phyloP scores from a whole-genome alignment of 2,888 invertebrate species.

The Dolichopus griseipennis region DNA sequence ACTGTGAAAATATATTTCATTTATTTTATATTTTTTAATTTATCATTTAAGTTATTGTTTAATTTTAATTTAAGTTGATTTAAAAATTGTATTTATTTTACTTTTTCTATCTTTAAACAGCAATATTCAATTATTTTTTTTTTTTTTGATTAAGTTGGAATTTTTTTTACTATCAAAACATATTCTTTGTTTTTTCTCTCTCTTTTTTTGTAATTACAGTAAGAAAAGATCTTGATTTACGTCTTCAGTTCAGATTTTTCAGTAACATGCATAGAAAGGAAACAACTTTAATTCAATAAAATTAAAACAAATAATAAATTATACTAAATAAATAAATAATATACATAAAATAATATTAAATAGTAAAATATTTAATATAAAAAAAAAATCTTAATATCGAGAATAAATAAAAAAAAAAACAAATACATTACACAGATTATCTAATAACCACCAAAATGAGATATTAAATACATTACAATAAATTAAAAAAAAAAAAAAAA shows the following conservation, averaged over 20 bases:
- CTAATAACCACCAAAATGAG: neutral
- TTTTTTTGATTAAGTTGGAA: slow-evolving; percentile 24
- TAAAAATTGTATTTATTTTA: slow-evolving; percentile 19
- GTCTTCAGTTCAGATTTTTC: slow-evolving; percentile 93
- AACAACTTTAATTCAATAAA: slow-evolving; percentile 77
- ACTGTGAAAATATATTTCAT: neutral
- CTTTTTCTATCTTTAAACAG: slow-evolving; percentile 11
- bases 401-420: slow-evolving; percentile 14
- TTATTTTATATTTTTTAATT: neutral
- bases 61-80: neutral
- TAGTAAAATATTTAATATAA: too few species aligned
- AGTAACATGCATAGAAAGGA: slow-evolving; percentile 82
- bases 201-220: slow-evolving; percentile 49
- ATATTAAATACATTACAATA: neutral
- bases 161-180: slow-evolving; percentile 14
- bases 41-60: neutral
- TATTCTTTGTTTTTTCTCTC: slow-evolving; percentile 28
- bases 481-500: neutral
- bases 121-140: slow-evolving; percentile 25
- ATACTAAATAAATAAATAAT: slow-evolving; percentile 22
- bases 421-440: slow-evolving; percentile 3
- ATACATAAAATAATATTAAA: slow-evolving; percentile 16
- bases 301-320: slow-evolving; percentile 25
- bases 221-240: slow-evolving; percentile 93
- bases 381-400: too few species aligned